Evolutionary conservation across 2,113 vertebrate genomes (phyloP).

Genomic region (Lophotis ruficrista): DNA sequence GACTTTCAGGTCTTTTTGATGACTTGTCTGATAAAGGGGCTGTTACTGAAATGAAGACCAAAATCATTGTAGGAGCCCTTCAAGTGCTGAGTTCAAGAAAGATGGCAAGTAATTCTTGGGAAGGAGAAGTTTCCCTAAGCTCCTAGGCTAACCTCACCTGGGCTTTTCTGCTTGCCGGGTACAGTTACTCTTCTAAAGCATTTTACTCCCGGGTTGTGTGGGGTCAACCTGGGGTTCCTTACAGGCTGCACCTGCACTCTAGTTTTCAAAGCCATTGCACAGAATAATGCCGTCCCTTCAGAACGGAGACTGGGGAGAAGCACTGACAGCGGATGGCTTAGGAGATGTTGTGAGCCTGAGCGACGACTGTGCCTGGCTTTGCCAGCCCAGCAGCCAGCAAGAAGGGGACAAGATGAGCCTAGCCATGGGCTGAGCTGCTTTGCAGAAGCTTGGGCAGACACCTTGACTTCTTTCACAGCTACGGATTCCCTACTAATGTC

Average conservation of each 20-base stretch:
- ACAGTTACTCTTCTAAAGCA: background rate
- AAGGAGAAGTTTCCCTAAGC: background rate
- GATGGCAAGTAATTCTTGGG: background rate
- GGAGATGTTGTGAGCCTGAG: background rate
- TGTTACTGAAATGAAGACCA: background rate
- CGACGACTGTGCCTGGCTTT: background rate
- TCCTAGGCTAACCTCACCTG: background rate
- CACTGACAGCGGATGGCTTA: background rate
- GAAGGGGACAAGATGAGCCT: background rate
- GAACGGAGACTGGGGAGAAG: background rate
- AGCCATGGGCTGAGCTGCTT: background rate
- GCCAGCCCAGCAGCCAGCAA: background rate
- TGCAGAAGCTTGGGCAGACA: background rate
- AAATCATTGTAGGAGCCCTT: background rate
- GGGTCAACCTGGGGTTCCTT: background rate
- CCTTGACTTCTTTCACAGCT: background rate
- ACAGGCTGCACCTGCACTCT: background rate
- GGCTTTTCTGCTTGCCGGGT: background rate
- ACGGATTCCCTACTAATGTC: background rate
- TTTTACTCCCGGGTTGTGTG: background rate
- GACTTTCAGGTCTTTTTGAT: background rate
- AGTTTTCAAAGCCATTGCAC: background rate
- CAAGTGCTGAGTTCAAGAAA: background rate
- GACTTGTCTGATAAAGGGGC: background rate
- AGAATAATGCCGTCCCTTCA: background rate